Evolutionary conservation across 1,140 invertebrate species (phyloP), one percentile per base, ranked within the genome.

Genomic region (Zaprionus inermis): DNA sequence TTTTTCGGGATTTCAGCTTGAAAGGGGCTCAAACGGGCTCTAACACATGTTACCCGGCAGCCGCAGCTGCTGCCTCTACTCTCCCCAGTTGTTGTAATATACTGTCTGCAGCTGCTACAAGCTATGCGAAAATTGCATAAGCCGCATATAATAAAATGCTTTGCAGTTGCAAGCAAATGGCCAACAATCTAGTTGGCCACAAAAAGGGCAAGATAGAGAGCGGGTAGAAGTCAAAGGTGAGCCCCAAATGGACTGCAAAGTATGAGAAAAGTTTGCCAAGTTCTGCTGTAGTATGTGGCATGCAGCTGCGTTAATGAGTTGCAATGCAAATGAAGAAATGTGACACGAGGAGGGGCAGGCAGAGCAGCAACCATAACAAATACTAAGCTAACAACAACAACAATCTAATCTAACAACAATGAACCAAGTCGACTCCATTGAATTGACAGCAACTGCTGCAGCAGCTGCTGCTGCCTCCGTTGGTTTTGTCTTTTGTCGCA

Each of bases 51-150:
- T 86, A 69, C 82, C 65, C 41, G 3, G 9, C 41, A 46, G 44
- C 18, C 16, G 4, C 44, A 49, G 65, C 41, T 79, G 61, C 59
- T 6, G 30, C 46, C 5, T 28, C 24, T 28, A 28, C 46, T 28
- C 30, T 69, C 20, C 18, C 11, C n/a, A 7, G 3, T 38, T 63
- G 30, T 12, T 44, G 38, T 44, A 44, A 44, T 55, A 5, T 56
- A 49, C 20, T 70, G 30, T 46, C 16, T 54, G 28, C 52, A 18
- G 4, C 38, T 52, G 46, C 30, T 12, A 16, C 60, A 77, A 78
- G 78, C 74, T 84, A 72, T 76, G 76, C 76, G 83, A 78, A 88
- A 83, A 89, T 88, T 88, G 84, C 80, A 86, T 79, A 88, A 88
- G 84, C 65, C 58, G 76, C 66, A 52, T 74, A 88, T 82, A 74